A percentile compares a stretch with the other conserved stretches of the same genome.
phyloP scores from a whole-genome alignment of 2,113 vertebrate species.

The Atherinomorus stipes region DNA sequence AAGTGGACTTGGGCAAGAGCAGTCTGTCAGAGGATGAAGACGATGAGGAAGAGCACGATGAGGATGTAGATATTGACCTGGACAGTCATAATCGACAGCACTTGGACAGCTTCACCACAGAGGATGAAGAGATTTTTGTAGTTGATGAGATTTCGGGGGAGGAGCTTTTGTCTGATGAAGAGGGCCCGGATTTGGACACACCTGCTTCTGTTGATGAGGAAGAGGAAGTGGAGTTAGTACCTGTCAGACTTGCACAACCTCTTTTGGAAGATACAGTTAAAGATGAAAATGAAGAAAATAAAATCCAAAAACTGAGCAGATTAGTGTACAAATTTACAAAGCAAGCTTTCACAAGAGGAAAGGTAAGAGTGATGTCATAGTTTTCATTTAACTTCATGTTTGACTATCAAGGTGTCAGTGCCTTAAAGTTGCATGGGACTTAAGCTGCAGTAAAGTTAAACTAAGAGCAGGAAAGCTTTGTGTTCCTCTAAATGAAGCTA shows the following conservation, averaged over 20 bases:
- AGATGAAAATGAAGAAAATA: constrained; percentile 55
- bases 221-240: constrained; percentile 40
- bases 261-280: constrained; percentile 22
- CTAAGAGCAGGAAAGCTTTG: not conserved
- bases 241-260: not conserved
- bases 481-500: not conserved
- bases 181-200: constrained; percentile 72
- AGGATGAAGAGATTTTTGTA: constrained; percentile 81
- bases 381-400: not conserved
- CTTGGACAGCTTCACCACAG: constrained; percentile 74
- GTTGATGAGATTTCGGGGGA: constrained; percentile 84
- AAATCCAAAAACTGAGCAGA: constrained; percentile 46
- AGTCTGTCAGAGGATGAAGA: constrained; percentile 57
- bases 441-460: too few relatives aligned
- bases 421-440: too few relatives aligned
- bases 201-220: constrained; percentile 65
- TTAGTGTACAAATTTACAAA: constrained; percentile 88
- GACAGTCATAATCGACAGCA: constrained; percentile 57
- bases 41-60: constrained; percentile 63
- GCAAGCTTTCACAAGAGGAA: constrained; percentile 90
- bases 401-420: not conserved
- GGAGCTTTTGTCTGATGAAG: constrained; percentile 88
- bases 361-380: constrained; percentile 78
- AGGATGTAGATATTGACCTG: constrained; percentile 74
- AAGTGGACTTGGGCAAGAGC: constrained; percentile 73